phyloP scores from a whole-genome alignment of 2,888 invertebrate genomes.

The Isoperla grammatica region DNA sequence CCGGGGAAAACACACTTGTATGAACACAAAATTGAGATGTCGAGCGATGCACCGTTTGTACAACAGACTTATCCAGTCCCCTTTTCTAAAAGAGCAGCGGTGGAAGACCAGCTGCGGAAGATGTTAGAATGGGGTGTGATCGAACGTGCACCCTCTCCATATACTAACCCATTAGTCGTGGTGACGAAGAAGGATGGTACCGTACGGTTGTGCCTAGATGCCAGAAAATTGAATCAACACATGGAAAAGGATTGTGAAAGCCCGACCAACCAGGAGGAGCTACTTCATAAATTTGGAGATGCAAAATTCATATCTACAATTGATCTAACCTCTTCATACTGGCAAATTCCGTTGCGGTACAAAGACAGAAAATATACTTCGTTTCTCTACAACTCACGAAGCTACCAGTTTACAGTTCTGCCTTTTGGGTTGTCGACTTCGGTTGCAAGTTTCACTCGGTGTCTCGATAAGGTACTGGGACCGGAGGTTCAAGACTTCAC shows the following conservation, averaged over 20 bases:
- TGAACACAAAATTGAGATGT: constrained; percentile 33
- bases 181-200: constrained; percentile 36
- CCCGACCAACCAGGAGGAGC: constrained; percentile 30
- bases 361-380: constrained; percentile 31
- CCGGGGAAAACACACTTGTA: constrained; percentile 31
- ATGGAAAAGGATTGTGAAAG: constrained; percentile 36
- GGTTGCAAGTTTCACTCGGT: constrained; percentile 33
- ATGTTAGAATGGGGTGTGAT: constrained; percentile 37
- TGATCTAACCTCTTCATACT: constrained; percentile 35
- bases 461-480: constrained; percentile 33
- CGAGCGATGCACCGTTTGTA: constrained; percentile 30
- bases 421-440: constrained; percentile 36
- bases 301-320: constrained; percentile 28
- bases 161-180: constrained; percentile 36
- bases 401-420: constrained; percentile 37
- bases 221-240: constrained; percentile 35
- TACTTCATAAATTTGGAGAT: constrained; percentile 33
- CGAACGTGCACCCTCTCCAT: constrained; percentile 34
- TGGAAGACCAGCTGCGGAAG: constrained; percentile 34
- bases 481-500: constrained; percentile 29
- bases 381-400: constrained; percentile 31
- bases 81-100: constrained; percentile 31
- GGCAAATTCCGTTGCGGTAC: constrained; percentile 33
- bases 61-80: constrained; percentile 37
- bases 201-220: constrained; percentile 38